Conservation (phyloP, 2,888 invertebrate genomes). For the Leucophenga maculata region DNA sequence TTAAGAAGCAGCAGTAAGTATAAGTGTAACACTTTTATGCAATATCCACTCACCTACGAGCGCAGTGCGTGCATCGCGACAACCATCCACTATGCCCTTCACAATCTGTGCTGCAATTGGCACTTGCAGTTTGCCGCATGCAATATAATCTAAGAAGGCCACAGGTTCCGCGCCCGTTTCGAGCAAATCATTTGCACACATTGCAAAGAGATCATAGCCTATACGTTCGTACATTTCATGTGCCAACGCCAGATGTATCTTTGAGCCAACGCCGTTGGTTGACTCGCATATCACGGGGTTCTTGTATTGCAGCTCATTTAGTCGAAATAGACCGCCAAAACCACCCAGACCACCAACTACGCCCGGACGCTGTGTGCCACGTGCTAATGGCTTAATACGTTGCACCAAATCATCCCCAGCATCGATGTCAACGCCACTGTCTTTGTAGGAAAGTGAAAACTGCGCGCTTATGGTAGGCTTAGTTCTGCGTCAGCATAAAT, state of each 20-base stretch:
- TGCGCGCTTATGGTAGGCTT: not conserved
- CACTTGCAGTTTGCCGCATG: slow-evolving; percentile 89
- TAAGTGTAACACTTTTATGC: not conserved
- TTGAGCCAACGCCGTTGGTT: slow-evolving; percentile 97
- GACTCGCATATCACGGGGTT: slow-evolving; percentile 94
- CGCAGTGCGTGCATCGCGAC: slow-evolving; percentile 87
- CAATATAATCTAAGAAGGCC: slow-evolving; percentile 97
- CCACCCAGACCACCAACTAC: slow-evolving; percentile 89
- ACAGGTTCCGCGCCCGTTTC: slow-evolving; percentile 96
- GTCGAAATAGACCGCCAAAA: slow-evolving; percentile 94
- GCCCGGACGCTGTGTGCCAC: slow-evolving; percentile 84
- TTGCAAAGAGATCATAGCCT: slow-evolving; percentile 96
- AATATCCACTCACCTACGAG: slow-evolving; percentile 80
- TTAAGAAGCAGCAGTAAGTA: slow-evolving; percentile 5
- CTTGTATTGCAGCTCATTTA: slow-evolving; percentile 78
- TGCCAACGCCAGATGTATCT: slow-evolving; percentile 91
- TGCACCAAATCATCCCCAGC: slow-evolving; percentile 91
- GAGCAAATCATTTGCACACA: slow-evolving; percentile 97
- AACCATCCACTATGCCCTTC: slow-evolving; percentile 90
- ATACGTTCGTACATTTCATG: slow-evolving; percentile 85
- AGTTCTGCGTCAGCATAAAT: not conserved
- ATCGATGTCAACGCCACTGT: slow-evolving; percentile 93
- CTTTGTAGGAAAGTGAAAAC: slow-evolving; percentile 83
- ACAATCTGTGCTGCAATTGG: slow-evolving; percentile 84
- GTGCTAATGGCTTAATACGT: slow-evolving; percentile 86